Percentiles rank a stretch among this genome's conserved stretches.
Conservation (phyloP, 2,888 invertebrate genomes). For the Thereva unica region DNA sequence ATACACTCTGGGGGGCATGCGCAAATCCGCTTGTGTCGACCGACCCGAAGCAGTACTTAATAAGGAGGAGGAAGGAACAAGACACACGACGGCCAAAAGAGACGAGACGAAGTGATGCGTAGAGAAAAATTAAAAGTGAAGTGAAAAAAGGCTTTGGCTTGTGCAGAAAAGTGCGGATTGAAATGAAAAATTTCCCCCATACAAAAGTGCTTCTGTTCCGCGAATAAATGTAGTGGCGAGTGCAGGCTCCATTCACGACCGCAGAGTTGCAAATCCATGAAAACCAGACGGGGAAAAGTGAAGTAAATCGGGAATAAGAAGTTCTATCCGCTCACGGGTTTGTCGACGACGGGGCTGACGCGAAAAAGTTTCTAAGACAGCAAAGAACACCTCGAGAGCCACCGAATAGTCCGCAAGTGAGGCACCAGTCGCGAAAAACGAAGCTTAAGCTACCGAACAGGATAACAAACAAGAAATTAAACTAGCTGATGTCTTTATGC, state of each 20-base stretch:
- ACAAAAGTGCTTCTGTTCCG: not conserved
- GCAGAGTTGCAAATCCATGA: conserved; percentile 3
- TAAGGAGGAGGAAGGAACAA: conserved; percentile 38
- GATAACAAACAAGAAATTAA: conserved; percentile 17
- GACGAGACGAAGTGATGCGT: conserved; percentile 42
- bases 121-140: conserved; percentile 30
- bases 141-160: conserved; percentile 15
- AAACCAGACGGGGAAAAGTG: conserved; percentile 8
- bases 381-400: no score
- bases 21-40: conserved; percentile 36
- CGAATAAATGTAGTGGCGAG: not conserved
- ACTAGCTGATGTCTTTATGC: conserved; percentile 71
- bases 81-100: conserved; percentile 41
- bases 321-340: conserved; percentile 17
- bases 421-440: no score
- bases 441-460: not conserved
- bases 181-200: conserved; percentile 20
- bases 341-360: conserved; percentile 17
- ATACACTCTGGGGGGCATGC: conserved; percentile 41
- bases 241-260: conserved; percentile 2
- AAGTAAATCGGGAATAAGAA: conserved; percentile 14
- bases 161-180: conserved; percentile 13
- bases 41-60: conserved; percentile 33
- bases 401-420: no score
- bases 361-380: no score